A percentile compares a stretch with the other conserved stretches of the same genome.
These are phyloP conservation scores for Limnephilus lunatus DNA, from an alignment of 2,888 invertebrate species.

Conservation along the genomic window DNA sequence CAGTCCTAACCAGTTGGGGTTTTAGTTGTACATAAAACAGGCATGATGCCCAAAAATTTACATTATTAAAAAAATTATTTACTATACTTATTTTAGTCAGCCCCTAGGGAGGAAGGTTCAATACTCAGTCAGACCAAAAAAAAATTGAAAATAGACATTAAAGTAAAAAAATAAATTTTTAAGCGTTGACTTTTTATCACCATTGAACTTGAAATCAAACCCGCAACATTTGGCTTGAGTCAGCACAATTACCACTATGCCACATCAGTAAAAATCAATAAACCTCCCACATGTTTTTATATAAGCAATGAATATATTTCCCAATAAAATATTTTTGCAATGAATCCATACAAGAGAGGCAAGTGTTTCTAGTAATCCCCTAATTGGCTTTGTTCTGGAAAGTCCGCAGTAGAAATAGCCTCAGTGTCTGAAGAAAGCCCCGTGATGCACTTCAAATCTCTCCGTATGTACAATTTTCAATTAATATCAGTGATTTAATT, in stretches of 20 bases:
- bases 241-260: neutral
- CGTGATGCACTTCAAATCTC: constrained; percentile 54
- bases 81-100: no score
- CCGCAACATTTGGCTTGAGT: neutral
- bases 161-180: no score
- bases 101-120: no score
- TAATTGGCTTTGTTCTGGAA: constrained; percentile 59
- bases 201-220: neutral
- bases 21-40: no score
- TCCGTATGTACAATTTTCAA: constrained; percentile 52
- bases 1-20: no score
- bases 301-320: constrained; percentile 33
- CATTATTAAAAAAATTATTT: no score
- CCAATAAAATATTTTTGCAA: constrained; percentile 54
- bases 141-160: no score
- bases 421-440: constrained; percentile 54
- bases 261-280: neutral
- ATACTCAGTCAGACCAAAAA: no score
- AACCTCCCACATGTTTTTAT: neutral
- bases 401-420: constrained; percentile 55
- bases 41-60: no score
- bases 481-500: constrained; percentile 16
- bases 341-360: constrained; percentile 54
- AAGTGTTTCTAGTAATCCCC: constrained; percentile 48
- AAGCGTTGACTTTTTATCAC: no score